Evolutionary conservation across 2,888 invertebrate genomes (phyloP), one percentile per base, ranked within the genome.

Genomic region (Harpalus rubripes): DNA sequence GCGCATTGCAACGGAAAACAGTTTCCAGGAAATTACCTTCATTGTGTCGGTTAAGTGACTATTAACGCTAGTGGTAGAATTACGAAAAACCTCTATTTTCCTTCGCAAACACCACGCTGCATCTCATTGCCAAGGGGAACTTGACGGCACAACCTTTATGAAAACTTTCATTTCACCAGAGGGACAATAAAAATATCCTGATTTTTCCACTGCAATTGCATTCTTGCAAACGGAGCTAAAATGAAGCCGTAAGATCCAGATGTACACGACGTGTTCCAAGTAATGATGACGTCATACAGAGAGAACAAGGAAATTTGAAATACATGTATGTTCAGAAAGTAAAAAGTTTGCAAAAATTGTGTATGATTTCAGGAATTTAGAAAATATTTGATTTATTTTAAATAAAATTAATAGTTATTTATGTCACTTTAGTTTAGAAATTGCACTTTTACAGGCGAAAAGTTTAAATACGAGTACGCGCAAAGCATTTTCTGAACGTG

Each of bases 31-130:
- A 72, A 82, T 82, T 82, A 82, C 72, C 68, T 82, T 72, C 81
- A 82, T 82, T 82, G 82, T 82, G 72, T 32, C 72, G 68, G 82
- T 72, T 82, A 82, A 81, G 81, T 81, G 81, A 81, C 81, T 81
- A 81, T 65, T 81, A 81, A 44, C 65, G 65, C 68, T 81, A 44
- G 81, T 65, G 63, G 65, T 22, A 52, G 41, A 65, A 81, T 81
- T 81, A 65, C 81, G 78, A 56, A 81, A 18, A 56, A 65, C 39
- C 32, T 26, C 63, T 63, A 12, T 18, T 26, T 63, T 22, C 63
- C 18, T 10, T 22, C 22, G 63, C 63, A 63, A 26, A 52, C 44
- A 52, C 63, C 10, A 10, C 63, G 63, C 12, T 63, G 63, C 63
- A 63, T 63, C 63, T 63, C 63, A 63, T 63, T 22, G 22, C 59